Evolutionary conservation across 2,113 vertebrate species (phyloP).

Genomic region (Dasypus novemcinctus): DNA sequence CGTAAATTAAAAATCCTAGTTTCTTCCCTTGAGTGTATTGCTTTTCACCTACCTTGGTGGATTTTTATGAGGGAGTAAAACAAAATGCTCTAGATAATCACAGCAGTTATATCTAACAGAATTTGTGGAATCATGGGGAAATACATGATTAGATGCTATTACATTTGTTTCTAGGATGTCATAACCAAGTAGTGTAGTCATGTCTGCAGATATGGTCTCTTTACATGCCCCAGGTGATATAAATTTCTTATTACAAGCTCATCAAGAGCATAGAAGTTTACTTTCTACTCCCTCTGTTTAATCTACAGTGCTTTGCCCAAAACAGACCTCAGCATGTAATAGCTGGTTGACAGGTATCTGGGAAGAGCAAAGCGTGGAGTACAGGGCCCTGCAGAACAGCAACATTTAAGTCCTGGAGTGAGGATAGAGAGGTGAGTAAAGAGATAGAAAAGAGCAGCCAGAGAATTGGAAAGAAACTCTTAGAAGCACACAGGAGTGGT

Average conservation of each 20-base stretch:
- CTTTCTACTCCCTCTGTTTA: not conserved
- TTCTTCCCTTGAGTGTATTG: not conserved
- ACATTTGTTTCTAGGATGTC: not conserved
- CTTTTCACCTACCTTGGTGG: not conserved
- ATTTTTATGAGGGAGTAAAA: not conserved
- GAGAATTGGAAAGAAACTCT: not conserved
- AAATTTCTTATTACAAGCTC: not conserved
- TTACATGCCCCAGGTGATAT: not conserved
- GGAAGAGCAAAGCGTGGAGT: not conserved
- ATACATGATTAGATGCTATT: not conserved
- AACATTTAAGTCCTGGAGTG: not conserved
- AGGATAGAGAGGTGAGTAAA: not conserved
- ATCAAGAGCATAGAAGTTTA: not conserved
- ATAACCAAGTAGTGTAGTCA: not conserved
- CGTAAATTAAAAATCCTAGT: not conserved
- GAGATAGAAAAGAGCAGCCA: not conserved
- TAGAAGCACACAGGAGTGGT: not conserved
- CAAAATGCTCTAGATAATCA: not conserved
- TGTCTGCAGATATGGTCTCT: not conserved
- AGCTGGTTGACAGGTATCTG: not conserved
- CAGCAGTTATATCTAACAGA: rapidly evolving
- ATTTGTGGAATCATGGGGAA: not conserved
- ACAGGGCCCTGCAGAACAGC: not conserved
- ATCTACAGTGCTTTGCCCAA: not conserved
- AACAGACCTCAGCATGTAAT: not conserved